A percentile compares a stretch with the other conserved stretches of the same genome.
Evolutionary conservation across 2,113 vertebrate genomes (phyloP).

Genomic region (Octodon degus): DNA sequence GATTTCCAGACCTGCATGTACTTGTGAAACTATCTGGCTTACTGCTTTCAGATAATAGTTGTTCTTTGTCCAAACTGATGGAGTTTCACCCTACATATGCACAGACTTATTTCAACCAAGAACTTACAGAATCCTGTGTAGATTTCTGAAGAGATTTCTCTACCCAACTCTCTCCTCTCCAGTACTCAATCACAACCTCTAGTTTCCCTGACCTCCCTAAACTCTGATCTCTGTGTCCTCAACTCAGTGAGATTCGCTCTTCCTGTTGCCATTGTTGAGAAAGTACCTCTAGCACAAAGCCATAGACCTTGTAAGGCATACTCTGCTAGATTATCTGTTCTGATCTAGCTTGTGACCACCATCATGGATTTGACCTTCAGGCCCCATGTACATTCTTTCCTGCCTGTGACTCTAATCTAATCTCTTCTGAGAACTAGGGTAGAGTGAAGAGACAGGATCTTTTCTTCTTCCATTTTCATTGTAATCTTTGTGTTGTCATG

Average conservation of each 20-base stretch:
- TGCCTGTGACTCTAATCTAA: constrained; percentile 12
- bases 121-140: not conserved
- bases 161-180: not conserved
- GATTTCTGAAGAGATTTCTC: constrained; percentile 24
- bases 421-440: not conserved
- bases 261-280: not conserved
- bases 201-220: not conserved
- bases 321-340: not conserved
- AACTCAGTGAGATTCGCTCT: not conserved
- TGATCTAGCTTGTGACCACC: not conserved
- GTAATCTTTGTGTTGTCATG: not conserved
- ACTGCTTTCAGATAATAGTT: constrained; percentile 4
- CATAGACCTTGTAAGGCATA: not conserved
- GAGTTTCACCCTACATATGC: not conserved
- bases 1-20: not conserved
- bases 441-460: not conserved
- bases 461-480: constrained; percentile 25
- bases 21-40: constrained; percentile 24
- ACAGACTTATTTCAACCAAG: constrained; percentile 11
- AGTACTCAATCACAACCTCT: not conserved
- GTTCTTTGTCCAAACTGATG: not conserved
- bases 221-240: not conserved
- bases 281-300: constrained; percentile 32
- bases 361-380: not conserved
- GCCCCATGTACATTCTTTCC: not conserved